Evolutionary conservation across 2,797 vertebrate genomes (phyloP).

Genomic region (Onychomys arenicola): DNA sequence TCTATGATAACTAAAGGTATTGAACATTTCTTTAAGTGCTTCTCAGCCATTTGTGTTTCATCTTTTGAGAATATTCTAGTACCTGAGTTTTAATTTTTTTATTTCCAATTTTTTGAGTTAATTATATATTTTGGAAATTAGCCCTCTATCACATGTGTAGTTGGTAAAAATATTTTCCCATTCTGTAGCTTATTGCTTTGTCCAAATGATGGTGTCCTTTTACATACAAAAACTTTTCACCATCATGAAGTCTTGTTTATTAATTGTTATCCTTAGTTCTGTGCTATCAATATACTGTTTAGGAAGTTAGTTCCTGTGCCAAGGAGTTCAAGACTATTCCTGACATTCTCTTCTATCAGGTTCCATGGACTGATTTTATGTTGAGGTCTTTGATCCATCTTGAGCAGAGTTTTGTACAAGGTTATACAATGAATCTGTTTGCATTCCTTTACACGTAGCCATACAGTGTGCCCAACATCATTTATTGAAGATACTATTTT

Average conservation of each 20-base stretch:
- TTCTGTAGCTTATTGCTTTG: neutral
- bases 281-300: neutral
- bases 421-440: neutral
- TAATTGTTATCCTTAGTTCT: neutral
- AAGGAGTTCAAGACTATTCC: neutral
- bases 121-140: neutral
- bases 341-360: neutral
- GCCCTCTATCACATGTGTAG: neutral
- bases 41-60: neutral
- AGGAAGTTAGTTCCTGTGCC: neutral
- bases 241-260: neutral
- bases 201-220: neutral
- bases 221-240: neutral
- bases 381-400: neutral
- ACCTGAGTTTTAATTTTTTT: neutral
- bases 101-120: neutral
- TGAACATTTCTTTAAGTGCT: neutral
- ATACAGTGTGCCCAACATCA: neutral
- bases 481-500: neutral
- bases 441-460: neutral
- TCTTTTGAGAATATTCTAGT: neutral
- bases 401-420: neutral
- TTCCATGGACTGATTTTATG: neutral
- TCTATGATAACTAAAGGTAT: neutral
- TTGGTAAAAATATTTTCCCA: neutral